Conservation (phyloP, 1,140 invertebrate species). For the Drosophila chauvacae region DNA sequence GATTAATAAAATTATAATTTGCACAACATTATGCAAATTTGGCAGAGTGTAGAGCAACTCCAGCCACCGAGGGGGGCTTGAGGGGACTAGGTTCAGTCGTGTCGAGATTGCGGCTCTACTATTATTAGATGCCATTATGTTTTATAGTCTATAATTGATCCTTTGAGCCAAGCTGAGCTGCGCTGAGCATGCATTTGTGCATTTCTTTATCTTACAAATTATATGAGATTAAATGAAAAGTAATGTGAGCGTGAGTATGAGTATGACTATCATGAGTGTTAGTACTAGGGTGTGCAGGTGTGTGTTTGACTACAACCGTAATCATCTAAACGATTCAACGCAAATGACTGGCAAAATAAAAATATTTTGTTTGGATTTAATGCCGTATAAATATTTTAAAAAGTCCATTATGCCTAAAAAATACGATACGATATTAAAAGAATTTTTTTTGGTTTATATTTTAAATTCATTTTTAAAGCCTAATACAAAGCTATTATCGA, state of each 20-base stretch:
- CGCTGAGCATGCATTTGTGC: conserved; percentile 54
- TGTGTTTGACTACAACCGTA: conserved; percentile 15
- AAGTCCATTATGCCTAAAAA: neutral
- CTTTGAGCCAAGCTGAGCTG: conserved; percentile 65
- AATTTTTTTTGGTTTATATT: neutral
- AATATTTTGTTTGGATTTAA: conserved; percentile 6
- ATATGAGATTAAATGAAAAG: conserved; percentile 79
- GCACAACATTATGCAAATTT: neutral
- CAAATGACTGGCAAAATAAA: conserved; percentile 36
- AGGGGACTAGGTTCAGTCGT: conserved; percentile 36
- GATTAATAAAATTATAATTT: neutral
- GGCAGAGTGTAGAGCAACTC: conserved; percentile 6
- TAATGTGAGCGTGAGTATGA: conserved; percentile 60
- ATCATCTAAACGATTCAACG: conserved; percentile 45
- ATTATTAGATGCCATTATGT: conserved; percentile 84
- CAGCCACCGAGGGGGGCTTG: neutral
- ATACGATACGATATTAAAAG: neutral
- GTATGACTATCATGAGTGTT: conserved; percentile 44
- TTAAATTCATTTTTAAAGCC: neutral
- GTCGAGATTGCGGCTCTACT: conserved; percentile 78
- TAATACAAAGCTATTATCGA: conserved; percentile 5
- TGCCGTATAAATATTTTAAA: neutral
- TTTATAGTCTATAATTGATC: conserved; percentile 84
- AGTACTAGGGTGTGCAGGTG: conserved; percentile 27
- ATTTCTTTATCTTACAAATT: conserved; percentile 82